Conservation (phyloP, 2,888 invertebrate species). For the Petrophora chlorosata region DNA sequence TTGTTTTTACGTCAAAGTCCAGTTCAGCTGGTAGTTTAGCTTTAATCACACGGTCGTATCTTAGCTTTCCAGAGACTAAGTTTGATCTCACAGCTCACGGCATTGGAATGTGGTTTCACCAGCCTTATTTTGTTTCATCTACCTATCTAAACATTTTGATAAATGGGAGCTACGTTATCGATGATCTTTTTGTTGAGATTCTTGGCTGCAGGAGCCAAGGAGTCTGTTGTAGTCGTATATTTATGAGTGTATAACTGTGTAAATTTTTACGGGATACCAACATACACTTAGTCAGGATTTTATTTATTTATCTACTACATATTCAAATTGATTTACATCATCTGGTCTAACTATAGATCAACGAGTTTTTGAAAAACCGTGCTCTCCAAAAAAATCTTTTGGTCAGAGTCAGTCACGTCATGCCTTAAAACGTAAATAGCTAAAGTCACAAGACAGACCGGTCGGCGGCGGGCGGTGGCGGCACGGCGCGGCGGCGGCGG, state of each 20-base stretch:
- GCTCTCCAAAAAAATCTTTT: constrained; percentile 47
- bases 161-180: constrained; percentile 15
- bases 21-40: constrained; percentile 36
- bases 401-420: constrained; percentile 43
- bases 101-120: constrained; percentile 48
- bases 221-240: too few relatives aligned
- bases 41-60: constrained; percentile 43
- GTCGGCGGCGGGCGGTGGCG: constrained; percentile 44
- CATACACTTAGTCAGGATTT: too few relatives aligned
- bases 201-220: too few relatives aligned
- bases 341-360: not conserved
- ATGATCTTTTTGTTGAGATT: too few relatives aligned
- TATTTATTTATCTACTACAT: too few relatives aligned
- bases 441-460: constrained; percentile 79
- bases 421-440: constrained; percentile 61
- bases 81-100: constrained; percentile 42
- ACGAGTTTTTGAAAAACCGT: constrained; percentile 44
- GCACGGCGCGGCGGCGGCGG: constrained; percentile 17
- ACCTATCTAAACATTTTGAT: constrained; percentile 24
- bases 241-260: too few relatives aligned
- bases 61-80: constrained; percentile 29
- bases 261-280: too few relatives aligned
- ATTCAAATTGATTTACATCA: not conserved
- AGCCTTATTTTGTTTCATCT: constrained; percentile 39
- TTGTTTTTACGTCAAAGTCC: constrained; percentile 48